Evolutionary conservation across 92 coral and sea anemone species (phyloP), one percentile per base, ranked within the genome.

Genomic region (Montipora capitata): DNA sequence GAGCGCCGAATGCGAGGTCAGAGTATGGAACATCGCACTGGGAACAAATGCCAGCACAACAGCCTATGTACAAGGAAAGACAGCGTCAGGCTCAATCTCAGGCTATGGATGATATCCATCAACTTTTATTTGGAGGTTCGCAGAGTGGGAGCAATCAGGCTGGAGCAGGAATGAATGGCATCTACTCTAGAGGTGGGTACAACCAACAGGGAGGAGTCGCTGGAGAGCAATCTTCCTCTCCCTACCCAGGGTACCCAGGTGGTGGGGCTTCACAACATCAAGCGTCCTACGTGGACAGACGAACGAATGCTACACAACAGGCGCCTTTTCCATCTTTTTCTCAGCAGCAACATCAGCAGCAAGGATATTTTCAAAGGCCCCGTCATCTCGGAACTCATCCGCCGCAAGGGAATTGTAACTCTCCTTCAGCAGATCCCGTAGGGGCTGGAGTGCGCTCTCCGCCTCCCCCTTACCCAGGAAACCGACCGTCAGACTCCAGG

Each of bases 391-490:
- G 96, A 15, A 87, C 88, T 11, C 80, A 85, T 9, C 96, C 80
- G 9, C 83, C 94, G 59, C 95, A 98, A 40, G 96, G 98, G 0
- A 95, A 96, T 74, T 89, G 96, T 3, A 96, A 94, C 76, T 92
- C 97, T 40, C 98, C 99, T 11, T 88, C 99, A 4, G 90, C 99
- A 10, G 98, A 93, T 58, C 94, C 98, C 56, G 86, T 96, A 0
- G 95, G 98, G 57, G 89, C 92, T 3, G 93, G 90, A 83, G 98
- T 96, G 20, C 97, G 99, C 11, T 95, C 98, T 42, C 98, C 99
- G 9, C 98, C 98, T 0, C 99, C 99, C 35, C 99, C 99, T 49
- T 96, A 96, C 88, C 99, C 98, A 4, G 94, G 96, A 13, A 74
- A 79, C 54, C 96, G 96, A 61, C 66, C 91, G 39, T 84, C 94